phyloP scores from a whole-genome alignment of 2,888 invertebrate species.

The Abscondita cerata region DNA sequence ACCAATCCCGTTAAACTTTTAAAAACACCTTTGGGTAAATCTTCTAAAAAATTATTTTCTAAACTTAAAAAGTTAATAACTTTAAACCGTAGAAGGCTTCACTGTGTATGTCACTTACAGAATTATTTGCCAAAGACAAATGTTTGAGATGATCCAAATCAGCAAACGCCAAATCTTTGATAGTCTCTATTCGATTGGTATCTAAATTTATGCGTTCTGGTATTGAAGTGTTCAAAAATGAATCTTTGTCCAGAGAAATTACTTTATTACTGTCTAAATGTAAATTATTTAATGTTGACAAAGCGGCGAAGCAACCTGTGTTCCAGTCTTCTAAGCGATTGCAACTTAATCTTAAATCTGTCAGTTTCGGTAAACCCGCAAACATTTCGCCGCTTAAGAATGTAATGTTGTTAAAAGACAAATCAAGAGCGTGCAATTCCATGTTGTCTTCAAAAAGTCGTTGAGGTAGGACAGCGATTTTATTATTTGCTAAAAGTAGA shows the following conservation, averaged over 20 bases:
- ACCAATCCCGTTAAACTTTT: conserved; percentile 19
- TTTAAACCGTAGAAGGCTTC: conserved; percentile 3
- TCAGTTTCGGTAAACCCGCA: not conserved
- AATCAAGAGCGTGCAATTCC: conserved; percentile 1
- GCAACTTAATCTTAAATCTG: not conserved
- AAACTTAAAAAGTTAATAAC: not conserved
- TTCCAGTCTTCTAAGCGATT: not conserved
- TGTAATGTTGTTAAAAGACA: not conserved
- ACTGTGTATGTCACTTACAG: not conserved
- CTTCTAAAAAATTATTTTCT: not conserved
- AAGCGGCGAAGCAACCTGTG: not conserved
- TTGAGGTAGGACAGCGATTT: not conserved
- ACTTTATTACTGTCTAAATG: conserved; percentile 4
- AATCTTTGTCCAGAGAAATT: not conserved
- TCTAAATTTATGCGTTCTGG: not conserved
- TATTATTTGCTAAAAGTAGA: not conserved
- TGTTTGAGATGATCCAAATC: not conserved
- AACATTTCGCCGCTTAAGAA: not conserved
- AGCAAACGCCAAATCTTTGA: not conserved
- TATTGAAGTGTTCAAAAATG: not conserved
- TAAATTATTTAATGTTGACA: not conserved
- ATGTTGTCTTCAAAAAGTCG: conserved; percentile 10
- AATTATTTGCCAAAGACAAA: not conserved
- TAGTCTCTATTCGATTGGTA: not conserved
- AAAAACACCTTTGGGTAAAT: not conserved